A percentile compares a stretch with the other conserved stretches of the same genome.
Conservation (phyloP, 1,140 invertebrate species). For the Pogonognathellus flavescens region DNA sequence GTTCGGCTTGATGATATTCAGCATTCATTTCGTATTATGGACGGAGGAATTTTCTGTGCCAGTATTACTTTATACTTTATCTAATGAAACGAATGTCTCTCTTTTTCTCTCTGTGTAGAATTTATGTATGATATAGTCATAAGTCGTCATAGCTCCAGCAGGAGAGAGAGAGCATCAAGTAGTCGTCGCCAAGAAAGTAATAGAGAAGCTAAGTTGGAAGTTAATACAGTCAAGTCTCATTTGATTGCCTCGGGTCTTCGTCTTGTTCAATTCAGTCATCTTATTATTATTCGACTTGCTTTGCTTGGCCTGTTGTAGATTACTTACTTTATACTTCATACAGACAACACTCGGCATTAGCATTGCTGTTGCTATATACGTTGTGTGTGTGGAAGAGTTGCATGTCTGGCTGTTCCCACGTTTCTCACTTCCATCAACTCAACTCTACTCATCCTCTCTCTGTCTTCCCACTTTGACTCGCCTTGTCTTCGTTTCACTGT, state of each 20-base stretch:
- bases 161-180: not conserved
- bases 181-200: slow-evolving; percentile 28
- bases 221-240: slow-evolving; percentile 39
- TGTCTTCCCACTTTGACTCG: slow-evolving; percentile 37
- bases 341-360: not conserved
- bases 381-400: not conserved
- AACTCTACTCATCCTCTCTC: not conserved
- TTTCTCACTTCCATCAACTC: slow-evolving; percentile 40
- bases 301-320: not conserved
- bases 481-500: slow-evolving; percentile 9
- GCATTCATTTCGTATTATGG: not conserved
- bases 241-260: slow-evolving; percentile 16
- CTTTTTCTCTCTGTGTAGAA: not conserved
- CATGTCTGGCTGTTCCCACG: slow-evolving; percentile 43
- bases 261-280: slow-evolving; percentile 47
- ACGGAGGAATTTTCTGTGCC: not conserved
- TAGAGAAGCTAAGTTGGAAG: slow-evolving; percentile 40
- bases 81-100: slow-evolving; percentile 28
- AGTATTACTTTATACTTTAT: not conserved
- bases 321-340: too few species aligned
- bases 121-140: too few species aligned
- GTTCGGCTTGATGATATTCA: too few species aligned
- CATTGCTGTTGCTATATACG: not conserved
- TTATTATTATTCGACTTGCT: slow-evolving; percentile 40
- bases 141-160: not conserved